These are phyloP conservation scores for Lepidocyrtinus sp. DNA, from an alignment of 2,888 invertebrate species.

Conservation along the genomic window DNA sequence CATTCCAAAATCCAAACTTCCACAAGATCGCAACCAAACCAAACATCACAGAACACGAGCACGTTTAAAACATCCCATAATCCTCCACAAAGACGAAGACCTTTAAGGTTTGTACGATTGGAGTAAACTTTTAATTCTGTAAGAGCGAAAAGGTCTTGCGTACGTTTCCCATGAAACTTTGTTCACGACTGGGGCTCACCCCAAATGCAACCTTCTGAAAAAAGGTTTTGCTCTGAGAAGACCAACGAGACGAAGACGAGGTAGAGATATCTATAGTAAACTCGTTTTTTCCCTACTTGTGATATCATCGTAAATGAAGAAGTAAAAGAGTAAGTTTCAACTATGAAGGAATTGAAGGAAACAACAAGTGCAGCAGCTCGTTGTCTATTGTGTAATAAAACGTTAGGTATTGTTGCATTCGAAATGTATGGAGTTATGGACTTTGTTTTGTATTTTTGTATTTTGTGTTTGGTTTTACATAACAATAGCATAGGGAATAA, in stretches of 20 bases:
- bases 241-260: not conserved
- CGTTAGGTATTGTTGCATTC: too few species aligned
- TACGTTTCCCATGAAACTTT: conserved; percentile 59
- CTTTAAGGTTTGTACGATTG: not conserved
- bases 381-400: too few species aligned
- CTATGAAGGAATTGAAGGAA: not conserved
- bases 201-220: conserved; percentile 38
- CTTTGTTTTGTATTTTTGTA: too few species aligned
- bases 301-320: not conserved
- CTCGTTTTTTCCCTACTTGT: not conserved
- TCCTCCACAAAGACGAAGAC: not conserved
- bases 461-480: too few species aligned
- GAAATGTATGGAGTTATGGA: too few species aligned
- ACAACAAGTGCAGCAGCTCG: too few species aligned
- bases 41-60: too few species aligned
- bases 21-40: too few species aligned
- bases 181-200: conserved; percentile 58
- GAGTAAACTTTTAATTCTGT: too few species aligned
- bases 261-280: too few species aligned
- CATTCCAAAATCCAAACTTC: not conserved
- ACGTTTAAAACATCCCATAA: not conserved
- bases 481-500: too few species aligned
- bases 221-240: conserved; percentile 25
- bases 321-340: not conserved
- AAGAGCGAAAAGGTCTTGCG: conserved; percentile 56